phyloP scores from a whole-genome alignment of 1,140 invertebrate species.

The Caenorhabditis tropicalis region DNA sequence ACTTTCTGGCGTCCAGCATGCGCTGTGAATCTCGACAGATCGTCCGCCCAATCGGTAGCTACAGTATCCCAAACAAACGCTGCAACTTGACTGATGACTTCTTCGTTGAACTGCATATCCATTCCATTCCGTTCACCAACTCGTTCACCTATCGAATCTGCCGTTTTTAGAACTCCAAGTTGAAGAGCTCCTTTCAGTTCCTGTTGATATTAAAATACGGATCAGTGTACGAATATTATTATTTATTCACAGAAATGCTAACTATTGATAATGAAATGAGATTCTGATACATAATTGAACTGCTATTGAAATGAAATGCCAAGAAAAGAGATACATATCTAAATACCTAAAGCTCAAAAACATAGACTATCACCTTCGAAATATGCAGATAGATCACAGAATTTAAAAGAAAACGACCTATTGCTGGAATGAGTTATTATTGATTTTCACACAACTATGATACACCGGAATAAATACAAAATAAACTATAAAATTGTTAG shows the following conservation, averaged over 20 bases:
- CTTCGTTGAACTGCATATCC: slow-evolving; percentile 18
- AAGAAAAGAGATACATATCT: not conserved
- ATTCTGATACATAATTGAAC: too few species aligned
- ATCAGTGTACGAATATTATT: too few species aligned
- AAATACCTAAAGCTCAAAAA: not conserved
- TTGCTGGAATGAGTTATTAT: not conserved
- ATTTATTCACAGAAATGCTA: not conserved
- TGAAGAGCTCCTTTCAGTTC: slow-evolving; percentile 34
- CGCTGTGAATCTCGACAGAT: slow-evolving; percentile 33
- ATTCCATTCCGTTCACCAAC: not conserved
- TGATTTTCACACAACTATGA: not conserved
- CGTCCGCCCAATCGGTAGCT: slow-evolving; percentile 30
- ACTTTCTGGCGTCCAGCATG: slow-evolving; percentile 23
- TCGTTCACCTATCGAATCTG: slow-evolving; percentile 17
- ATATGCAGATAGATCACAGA: not conserved
- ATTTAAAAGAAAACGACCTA: not conserved
- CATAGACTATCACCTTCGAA: not conserved
- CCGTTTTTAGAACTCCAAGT: not conserved
- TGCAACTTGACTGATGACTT: slow-evolving; percentile 3
- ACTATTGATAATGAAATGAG: too few species aligned
- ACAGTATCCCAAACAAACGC: slow-evolving; percentile 43
- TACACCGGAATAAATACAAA: not conserved
- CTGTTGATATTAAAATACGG: too few species aligned
- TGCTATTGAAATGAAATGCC: not conserved
- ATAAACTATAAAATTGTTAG: too few species aligned